Conservation (phyloP, 1,140 invertebrate species). For the Plectrocnemia conspersa region DNA sequence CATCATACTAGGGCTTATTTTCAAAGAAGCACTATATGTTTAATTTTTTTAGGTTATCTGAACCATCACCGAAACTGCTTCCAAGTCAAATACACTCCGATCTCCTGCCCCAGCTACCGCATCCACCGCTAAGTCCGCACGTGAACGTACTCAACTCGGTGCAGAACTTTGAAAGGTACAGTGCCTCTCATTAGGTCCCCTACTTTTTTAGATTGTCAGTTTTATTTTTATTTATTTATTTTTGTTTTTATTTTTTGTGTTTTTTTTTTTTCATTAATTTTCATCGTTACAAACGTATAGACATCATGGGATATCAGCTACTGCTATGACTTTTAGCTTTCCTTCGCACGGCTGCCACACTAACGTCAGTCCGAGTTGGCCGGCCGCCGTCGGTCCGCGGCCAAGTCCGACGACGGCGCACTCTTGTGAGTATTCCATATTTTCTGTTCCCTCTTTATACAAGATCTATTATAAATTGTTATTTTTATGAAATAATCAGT, state of each 20-base stretch:
- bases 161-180: conserved; percentile 30
- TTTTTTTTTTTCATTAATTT: neutral
- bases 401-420: conserved; percentile 18
- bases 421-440: conserved; percentile 7
- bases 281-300: too few relatives aligned
- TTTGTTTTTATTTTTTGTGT: neutral
- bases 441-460: too few relatives aligned
- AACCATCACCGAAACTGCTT: conserved; percentile 41
- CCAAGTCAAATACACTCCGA: conserved; percentile 32
- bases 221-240: neutral
- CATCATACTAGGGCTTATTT: too few relatives aligned
- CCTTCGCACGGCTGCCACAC: conserved; percentile 17
- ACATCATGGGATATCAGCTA: conserved; percentile 22
- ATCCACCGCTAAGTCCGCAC: conserved; percentile 33
- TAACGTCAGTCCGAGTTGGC: conserved; percentile 26
- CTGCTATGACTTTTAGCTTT: conserved; percentile 27
- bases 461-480: neutral
- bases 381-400: conserved; percentile 5
- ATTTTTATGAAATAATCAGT: neutral
- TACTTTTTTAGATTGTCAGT: neutral
- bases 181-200: neutral
- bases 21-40: too few relatives aligned
- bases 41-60: conserved; percentile 32
- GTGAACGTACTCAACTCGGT: conserved; percentile 32
- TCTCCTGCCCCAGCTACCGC: conserved; percentile 18